Conservation (phyloP, 2,888 invertebrate genomes). For the Sphaerophoria taeniata region DNA sequence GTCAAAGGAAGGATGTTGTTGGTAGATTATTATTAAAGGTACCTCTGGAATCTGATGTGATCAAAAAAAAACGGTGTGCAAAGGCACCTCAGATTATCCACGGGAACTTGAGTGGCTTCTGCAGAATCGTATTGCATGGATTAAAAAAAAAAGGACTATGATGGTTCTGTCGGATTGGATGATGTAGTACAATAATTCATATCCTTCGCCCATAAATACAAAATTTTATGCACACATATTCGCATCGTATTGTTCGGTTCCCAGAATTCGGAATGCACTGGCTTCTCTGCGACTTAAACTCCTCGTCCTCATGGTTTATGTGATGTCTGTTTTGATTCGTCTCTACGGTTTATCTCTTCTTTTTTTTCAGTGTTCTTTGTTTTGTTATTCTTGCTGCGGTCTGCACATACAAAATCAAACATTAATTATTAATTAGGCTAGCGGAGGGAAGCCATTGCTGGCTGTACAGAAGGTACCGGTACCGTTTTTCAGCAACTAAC, state of each 20-base stretch:
- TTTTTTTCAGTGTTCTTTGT: not conserved
- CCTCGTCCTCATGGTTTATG: conserved; percentile 10
- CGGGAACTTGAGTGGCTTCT: conserved; percentile 63
- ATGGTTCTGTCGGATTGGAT: conserved; percentile 22
- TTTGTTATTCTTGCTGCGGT: conserved; percentile 40
- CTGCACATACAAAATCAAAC: conserved; percentile 59
- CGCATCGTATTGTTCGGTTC: conserved; percentile 61
- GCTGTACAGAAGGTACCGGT: not conserved
- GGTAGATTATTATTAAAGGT: conserved; percentile 1
- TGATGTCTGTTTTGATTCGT: conserved; percentile 25
- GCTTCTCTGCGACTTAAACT: not conserved
- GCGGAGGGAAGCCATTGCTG: conserved; percentile 27
- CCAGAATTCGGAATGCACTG: conserved; percentile 41
- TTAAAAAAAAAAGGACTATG: not conserved
- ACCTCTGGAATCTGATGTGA: conserved; percentile 10
- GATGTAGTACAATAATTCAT: conserved; percentile 63
- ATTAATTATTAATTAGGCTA: conserved; percentile 73
- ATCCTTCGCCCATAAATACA: conserved; percentile 56
- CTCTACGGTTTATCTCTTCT: not conserved
- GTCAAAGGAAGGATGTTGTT: conserved; percentile 42
- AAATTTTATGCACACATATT: conserved; percentile 64
- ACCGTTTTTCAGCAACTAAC: not conserved
- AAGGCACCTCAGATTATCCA: conserved; percentile 54
- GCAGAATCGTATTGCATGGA: conserved; percentile 46
- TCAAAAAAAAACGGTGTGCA: conserved; percentile 27